These are phyloP conservation scores for Ochropacha duplaris DNA, from an alignment of 2,888 invertebrate species.

Conservation along the genomic window DNA sequence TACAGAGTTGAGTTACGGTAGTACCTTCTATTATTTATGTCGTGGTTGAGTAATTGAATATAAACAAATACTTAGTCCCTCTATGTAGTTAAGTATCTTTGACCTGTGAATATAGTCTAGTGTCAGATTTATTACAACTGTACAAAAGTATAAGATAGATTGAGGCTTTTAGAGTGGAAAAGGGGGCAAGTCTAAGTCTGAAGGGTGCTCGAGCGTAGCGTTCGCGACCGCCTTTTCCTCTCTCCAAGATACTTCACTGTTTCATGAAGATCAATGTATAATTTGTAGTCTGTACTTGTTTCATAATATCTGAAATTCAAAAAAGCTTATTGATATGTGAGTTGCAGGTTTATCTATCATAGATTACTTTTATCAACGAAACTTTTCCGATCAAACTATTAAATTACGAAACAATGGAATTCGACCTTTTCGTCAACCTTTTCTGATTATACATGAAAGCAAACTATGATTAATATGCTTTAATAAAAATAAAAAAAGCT, in stretches of 20 bases:
- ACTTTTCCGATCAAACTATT: slow-evolving; percentile 11
- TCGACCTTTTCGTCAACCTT: too few species aligned
- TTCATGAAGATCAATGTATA: neutral
- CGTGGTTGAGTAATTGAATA: neutral
- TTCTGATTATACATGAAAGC: too few species aligned
- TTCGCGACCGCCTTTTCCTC: slow-evolving; percentile 17
- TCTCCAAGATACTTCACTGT: slow-evolving; percentile 7
- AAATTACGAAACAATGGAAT: neutral
- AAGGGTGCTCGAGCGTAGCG: slow-evolving; percentile 5
- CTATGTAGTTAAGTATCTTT: neutral
- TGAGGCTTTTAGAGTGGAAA: slow-evolving; percentile 2
- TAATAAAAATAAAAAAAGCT: too few species aligned
- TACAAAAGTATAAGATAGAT: neutral
- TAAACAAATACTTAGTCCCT: neutral
- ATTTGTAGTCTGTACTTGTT: neutral
- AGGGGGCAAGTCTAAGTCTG: neutral
- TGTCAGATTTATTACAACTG: neutral
- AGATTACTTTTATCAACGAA: slow-evolving; percentile 1
- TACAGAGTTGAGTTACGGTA: too few species aligned
- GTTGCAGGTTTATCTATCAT: neutral
- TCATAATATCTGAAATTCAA: neutral
- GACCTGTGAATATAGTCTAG: neutral
- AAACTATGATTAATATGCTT: too few species aligned
- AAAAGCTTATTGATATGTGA: neutral
- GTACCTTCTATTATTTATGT: too few species aligned